Percentiles rank a stretch among this genome's conserved stretches.
Conservation (phyloP, 2,888 invertebrate genomes). For the Dryococelus australis region DNA sequence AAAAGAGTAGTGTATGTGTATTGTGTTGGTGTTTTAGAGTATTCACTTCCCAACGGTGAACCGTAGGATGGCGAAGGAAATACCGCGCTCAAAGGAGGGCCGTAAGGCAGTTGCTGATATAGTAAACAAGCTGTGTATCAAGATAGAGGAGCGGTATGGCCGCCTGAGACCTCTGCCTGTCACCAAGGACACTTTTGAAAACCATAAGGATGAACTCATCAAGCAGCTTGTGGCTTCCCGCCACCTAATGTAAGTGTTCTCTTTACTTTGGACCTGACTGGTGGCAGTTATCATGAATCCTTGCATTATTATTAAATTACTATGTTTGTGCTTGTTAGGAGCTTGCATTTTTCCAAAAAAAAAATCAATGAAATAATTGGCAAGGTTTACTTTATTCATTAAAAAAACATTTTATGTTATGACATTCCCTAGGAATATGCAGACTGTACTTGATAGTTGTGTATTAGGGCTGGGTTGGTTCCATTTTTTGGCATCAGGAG, state of each 20-base stretch:
- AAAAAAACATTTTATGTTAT: no score
- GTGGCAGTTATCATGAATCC: neutral
- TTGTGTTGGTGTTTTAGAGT: slow-evolving; percentile 52
- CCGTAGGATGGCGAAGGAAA: slow-evolving; percentile 64
- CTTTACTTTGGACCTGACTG: slow-evolving; percentile 38
- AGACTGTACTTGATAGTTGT: no score
- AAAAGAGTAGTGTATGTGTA: no score
- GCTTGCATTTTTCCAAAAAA: no score
- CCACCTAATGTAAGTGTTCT: slow-evolving; percentile 2
- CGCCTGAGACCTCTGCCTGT: slow-evolving; percentile 71
- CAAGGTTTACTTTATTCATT: no score
- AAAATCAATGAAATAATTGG: no score
- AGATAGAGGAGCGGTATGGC: slow-evolving; percentile 78
- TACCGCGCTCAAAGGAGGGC: slow-evolving; percentile 66
- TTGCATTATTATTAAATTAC: no score
- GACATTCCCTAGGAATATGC: no score
- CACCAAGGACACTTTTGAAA: slow-evolving; percentile 73
- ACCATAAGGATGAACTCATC: slow-evolving; percentile 64
- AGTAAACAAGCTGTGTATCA: slow-evolving; percentile 66
- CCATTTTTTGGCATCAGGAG: no score
- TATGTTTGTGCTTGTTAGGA: no score
- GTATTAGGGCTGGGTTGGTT: no score
- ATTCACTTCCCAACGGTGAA: slow-evolving; percentile 66
- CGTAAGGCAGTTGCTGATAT: slow-evolving; percentile 62
- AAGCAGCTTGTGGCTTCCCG: slow-evolving; percentile 69